Evolutionary conservation across 1,140 invertebrate genomes (phyloP), one percentile per base, ranked within the genome.

Genomic region (Sycophila sp.): DNA sequence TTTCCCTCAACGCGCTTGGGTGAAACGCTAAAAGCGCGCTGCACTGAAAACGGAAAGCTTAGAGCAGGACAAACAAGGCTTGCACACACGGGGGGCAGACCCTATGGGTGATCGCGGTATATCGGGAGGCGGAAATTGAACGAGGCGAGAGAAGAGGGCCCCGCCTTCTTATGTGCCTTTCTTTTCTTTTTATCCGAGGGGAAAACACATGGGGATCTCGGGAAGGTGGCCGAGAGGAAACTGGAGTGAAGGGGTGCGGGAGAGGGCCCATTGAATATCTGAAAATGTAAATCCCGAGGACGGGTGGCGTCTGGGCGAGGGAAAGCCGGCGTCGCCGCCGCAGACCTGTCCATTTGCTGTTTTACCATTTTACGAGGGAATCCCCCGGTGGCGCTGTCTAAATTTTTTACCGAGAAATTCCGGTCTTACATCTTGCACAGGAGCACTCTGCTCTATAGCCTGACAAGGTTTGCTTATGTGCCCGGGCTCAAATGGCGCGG

Each of bases 321-420:
- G 30, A 51, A 69, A 49, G 67, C 65, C 19, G 53, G 19, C 11
- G 55, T n/a, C n/a, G n/a, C n/a, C n/a, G n/a, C 13, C 42, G 19
- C 42, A 10, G 10, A n/a, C 42, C 19, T 49, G 51, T 63, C 71
- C 65, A 63, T 70, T 55, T 55, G 59, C 59, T 56, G 56, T 40
- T 59, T 59, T 40, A 24, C 32, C 36, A 26, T 59, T 59, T 59
- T 40, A 59, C 56, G 56, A 59, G 56, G 56, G 34, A 19, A 28
- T 38, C 13, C 34, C 4, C 24, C 2, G 24, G 24, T 4, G 15
- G 22, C 49, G 34, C 15, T 10, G 32, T 32, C 34, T 45, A 45
- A 42, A 60, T 60, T 60, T 60, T 60, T 60, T 15, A n/a, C n/a
- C n/a, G n/a, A n/a, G n/a, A n/a, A n/a, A n/a, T n/a, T n/a, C n/a